These are phyloP conservation scores for Drosophila robusta DNA, from an alignment of 2,888 invertebrate species.

Conservation along the genomic window DNA sequence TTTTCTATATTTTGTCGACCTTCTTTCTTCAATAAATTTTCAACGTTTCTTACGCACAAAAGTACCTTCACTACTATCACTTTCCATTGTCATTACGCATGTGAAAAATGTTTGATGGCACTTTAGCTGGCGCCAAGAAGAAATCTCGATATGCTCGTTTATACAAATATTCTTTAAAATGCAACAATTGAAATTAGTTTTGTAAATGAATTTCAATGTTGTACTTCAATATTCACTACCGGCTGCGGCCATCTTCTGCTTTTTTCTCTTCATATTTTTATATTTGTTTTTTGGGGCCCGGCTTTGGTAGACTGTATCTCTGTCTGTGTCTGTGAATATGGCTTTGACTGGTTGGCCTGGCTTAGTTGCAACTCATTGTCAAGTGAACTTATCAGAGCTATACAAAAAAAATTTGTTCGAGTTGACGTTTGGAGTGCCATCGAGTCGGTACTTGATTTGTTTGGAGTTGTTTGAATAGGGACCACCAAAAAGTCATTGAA, in stretches of 20 bases:
- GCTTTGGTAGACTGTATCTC: conserved; percentile 28
- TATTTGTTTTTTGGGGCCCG: conserved; percentile 41
- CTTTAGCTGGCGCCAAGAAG: conserved; percentile 70
- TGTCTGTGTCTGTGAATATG: conserved; percentile 31
- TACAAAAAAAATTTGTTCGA: conserved; percentile 65
- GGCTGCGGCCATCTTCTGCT: conserved; percentile 47
- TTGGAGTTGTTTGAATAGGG: conserved; percentile 80
- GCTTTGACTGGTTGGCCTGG: conserved; percentile 60
- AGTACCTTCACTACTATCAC: conserved; percentile 56
- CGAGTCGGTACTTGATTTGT: conserved; percentile 80
- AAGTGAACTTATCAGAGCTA: conserved; percentile 78
- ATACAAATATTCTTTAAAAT: conserved; percentile 55
- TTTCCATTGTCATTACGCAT: conserved; percentile 54
- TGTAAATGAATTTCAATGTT: conserved; percentile 76
- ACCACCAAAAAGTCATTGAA: conserved; percentile 80
- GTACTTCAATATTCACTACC: conserved; percentile 70
- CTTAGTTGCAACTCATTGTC: conserved; percentile 81
- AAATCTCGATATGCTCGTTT: conserved; percentile 50
- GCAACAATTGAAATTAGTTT: conserved; percentile 79
- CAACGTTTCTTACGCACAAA: conserved; percentile 17
- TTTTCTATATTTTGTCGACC: background rate
- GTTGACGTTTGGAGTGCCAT: conserved; percentile 81
- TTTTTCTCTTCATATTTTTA: background rate
- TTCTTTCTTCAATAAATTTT: background rate
- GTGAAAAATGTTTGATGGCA: conserved; percentile 47